Conservation (phyloP, 2,113 vertebrate genomes). For the Octodon degus region DNA sequence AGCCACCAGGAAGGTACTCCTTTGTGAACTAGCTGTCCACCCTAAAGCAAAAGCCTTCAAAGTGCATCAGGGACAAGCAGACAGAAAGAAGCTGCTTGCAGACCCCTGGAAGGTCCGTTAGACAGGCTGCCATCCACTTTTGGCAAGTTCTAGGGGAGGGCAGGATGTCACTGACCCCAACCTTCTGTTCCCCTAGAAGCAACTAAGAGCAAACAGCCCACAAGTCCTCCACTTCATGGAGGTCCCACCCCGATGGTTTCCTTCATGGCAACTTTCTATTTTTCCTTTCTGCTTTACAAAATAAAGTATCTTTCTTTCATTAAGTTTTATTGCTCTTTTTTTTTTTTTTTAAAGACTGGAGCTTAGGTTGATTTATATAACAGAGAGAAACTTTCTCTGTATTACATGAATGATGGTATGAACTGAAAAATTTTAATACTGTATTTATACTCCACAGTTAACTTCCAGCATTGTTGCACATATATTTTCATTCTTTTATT, state of each 20-base stretch:
- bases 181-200: background rate
- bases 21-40: background rate
- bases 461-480: no score
- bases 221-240: background rate
- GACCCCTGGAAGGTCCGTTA: background rate
- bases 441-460: no score
- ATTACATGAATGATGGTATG: no score
- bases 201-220: background rate
- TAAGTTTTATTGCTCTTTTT: no score
- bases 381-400: no score
- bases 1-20: background rate
- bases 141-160: background rate
- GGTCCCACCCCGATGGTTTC: background rate
- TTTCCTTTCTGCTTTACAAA: background rate
- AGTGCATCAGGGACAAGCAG: background rate
- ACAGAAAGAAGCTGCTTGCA: background rate
- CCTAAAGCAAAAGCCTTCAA: background rate
- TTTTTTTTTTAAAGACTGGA: no score
- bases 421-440: no score
- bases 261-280: background rate
- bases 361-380: no score
- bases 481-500: no score
- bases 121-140: background rate
- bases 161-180: background rate
- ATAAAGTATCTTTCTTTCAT: background rate